Evolutionary conservation across 1,140 invertebrate species (phyloP), one percentile per base, ranked within the genome.

Genomic region (Drosophila repletoides): DNA sequence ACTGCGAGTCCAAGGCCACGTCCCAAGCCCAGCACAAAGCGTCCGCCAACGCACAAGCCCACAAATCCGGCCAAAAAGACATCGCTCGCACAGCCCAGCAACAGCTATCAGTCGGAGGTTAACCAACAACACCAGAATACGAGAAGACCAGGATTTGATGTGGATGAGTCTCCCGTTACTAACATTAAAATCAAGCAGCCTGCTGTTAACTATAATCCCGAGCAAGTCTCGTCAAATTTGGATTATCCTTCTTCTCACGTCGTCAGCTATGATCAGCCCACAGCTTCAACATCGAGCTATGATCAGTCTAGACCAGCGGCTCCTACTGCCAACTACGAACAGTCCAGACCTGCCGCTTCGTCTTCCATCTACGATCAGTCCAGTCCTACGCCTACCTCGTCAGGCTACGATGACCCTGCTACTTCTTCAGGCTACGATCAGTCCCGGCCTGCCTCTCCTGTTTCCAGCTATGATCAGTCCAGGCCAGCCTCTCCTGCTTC

Each of bases 1-100:
- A 87, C 81, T 0, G 81, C 81, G 3, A 74, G 72, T 2, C 72
- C 81, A n/a, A 74, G 56, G 17, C 80, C 80, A 2, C 61, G 72
- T 2, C 80, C 80, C 2, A 74, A 69, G 60, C 76, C 76, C 1
- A 69, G 6, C 4, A 76, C 63, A 5, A 87, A 80, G 48, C 59
- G 76, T 14, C 46, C 51, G 6, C 34, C 43, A 0, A 28, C 12
- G 1, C 46, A 40, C 14, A 21, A 33, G 14, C 22, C 31, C 2
- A n/a, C 31, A 7, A 55, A 15, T 10, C 61, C 73, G 1, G 19
- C 28, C 0, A 22, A 72, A 55, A 51, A 46, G 36, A 63, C 79
- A 15, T 75, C 63, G 40, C 56, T 29, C 9, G 31, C 41, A 5
- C 36, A 41, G 38, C 51, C 51, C 10, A 45, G 21, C 52, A 43